Evolutionary conservation across 2,113 vertebrate genomes (phyloP).

Genomic region (Labeo rohita): DNA sequence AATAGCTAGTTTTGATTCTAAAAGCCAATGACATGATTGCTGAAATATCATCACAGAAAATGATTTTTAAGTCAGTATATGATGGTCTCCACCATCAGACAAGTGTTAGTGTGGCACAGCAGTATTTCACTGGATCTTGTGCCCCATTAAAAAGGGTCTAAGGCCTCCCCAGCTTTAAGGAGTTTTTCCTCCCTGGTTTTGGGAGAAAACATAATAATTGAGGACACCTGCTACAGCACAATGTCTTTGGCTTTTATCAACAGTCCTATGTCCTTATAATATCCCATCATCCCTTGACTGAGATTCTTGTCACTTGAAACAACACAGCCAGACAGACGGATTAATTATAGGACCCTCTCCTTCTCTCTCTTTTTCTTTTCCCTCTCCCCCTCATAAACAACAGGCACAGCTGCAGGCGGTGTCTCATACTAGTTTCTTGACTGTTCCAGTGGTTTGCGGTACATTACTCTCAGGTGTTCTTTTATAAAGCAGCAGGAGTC

Average conservation of each 20-base stretch:
- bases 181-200: neutral
- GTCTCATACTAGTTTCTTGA: neutral
- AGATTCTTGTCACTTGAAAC: conserved; percentile 1
- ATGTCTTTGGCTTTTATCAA: conserved; percentile 12
- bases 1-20: neutral
- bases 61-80: no score
- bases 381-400: neutral
- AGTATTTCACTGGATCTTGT: neutral
- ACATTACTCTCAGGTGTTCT: conserved; percentile 50
- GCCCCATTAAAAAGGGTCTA: neutral
- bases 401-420: conserved; percentile 19
- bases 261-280: neutral
- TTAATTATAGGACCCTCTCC: neutral
- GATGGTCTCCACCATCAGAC: neutral
- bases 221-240: neutral
- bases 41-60: no score
- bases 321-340: neutral
- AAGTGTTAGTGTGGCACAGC: neutral
- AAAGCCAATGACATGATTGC: neutral
- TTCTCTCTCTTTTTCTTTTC: neutral
- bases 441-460: conserved; percentile 35
- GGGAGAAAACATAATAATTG: neutral
- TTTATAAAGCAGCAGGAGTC: conserved; percentile 28
- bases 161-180: neutral
- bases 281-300: conserved; percentile 10